These are phyloP conservation scores for Troides oblongomaculatus DNA, from an alignment of 2,888 invertebrate species.

Conservation along the genomic window DNA sequence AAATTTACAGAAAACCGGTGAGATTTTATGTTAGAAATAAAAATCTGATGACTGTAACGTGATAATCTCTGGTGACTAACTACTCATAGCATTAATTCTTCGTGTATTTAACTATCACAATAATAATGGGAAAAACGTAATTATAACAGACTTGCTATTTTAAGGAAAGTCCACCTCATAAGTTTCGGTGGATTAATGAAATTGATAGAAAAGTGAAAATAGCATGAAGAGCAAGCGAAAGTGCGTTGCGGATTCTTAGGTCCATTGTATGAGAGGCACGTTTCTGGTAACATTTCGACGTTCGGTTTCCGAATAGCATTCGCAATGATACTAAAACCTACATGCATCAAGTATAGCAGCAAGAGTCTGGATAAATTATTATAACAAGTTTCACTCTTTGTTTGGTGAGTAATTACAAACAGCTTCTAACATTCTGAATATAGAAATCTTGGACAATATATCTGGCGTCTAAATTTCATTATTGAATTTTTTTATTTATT, in stretches of 20 bases:
- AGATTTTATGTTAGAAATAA: no score
- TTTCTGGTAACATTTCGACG: conserved; percentile 56
- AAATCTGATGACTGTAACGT: no score
- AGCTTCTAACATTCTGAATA: conserved; percentile 13
- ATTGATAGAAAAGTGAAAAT: conserved; percentile 73
- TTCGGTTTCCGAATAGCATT: conserved; percentile 46
- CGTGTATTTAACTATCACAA: background rate
- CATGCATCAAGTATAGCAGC: conserved; percentile 38
- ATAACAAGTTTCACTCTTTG: conserved; percentile 29
- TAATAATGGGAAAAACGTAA: background rate
- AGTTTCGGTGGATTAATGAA: conserved; percentile 34
- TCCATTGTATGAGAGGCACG: conserved; percentile 69
- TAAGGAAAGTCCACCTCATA: background rate
- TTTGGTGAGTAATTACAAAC: conserved; percentile 5
- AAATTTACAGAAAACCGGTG: no score
- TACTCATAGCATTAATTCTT: background rate
- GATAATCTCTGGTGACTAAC: no score
- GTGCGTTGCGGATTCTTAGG: conserved; percentile 58
- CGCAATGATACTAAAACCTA: conserved; percentile 34
- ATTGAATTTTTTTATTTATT: background rate
- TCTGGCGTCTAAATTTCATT: background rate
- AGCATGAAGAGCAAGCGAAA: conserved; percentile 70
- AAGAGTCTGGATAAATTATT: conserved; percentile 40
- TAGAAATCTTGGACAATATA: conserved; percentile 13
- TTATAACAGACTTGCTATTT: background rate